Evolutionary conservation across 1,140 invertebrate genomes (phyloP).

Genomic region (Papilio dardanus): DNA sequence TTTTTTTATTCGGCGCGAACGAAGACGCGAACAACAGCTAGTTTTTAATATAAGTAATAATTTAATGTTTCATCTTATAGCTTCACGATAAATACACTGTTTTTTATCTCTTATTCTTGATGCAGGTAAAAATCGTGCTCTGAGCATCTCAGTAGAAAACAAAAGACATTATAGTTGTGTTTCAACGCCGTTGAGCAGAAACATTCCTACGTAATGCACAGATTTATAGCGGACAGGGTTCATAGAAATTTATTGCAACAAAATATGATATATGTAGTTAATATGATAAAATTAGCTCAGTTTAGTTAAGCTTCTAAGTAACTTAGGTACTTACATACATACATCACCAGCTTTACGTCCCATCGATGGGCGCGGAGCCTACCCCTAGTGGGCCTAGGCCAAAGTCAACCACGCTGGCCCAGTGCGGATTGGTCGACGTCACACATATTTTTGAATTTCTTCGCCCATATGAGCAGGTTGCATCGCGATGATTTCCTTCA

Average conservation of each 20-base stretch:
- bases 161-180: conserved; percentile 12
- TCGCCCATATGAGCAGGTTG: no score
- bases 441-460: no score
- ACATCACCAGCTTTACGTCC: not conserved
- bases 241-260: conserved; percentile 2
- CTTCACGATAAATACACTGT: no score
- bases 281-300: not conserved
- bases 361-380: no score
- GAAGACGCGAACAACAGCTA: no score
- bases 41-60: no score
- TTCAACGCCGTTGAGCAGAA: conserved; percentile 17
- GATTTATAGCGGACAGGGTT: conserved; percentile 13
- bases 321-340: not conserved
- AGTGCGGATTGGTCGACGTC: no score
- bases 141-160: conserved; percentile 3
- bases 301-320: not conserved
- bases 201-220: not conserved
- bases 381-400: no score
- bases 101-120: not conserved
- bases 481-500: no score
- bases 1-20: no score
- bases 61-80: no score
- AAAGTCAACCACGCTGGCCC: no score
- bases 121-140: conserved; percentile 13
- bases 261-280: conserved; percentile 10